Conservation (phyloP, 2,113 vertebrate genomes). For the Galemys pyrenaicus region DNA sequence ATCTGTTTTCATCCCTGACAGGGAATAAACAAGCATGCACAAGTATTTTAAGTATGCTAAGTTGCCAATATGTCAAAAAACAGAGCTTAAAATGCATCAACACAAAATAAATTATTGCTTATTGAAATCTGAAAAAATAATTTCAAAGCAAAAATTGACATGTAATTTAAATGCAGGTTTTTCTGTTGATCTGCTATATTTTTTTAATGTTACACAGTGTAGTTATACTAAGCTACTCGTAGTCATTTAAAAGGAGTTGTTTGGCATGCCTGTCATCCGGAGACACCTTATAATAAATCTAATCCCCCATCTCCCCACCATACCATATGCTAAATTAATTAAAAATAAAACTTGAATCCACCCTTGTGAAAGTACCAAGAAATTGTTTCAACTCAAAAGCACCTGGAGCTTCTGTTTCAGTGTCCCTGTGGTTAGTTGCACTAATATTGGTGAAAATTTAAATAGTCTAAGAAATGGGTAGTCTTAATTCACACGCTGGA, state of each 20-base stretch:
- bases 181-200: not conserved
- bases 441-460: conserved; percentile 53
- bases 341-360: conserved; percentile 70
- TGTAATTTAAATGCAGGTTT: not conserved
- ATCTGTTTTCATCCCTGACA: conserved; percentile 8
- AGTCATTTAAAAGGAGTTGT: conserved; percentile 52
- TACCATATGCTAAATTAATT: conserved; percentile 77
- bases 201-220: not conserved
- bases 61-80: not conserved
- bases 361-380: conserved; percentile 65
- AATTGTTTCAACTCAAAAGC: conserved; percentile 60
- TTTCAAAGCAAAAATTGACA: not conserved
- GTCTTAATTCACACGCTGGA: conserved; percentile 63
- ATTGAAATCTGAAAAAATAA: conserved; percentile 7
- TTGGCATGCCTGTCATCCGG: conserved; percentile 32
- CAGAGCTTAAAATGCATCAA: not conserved
- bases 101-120: not conserved
- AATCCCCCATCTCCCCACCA: conserved; percentile 52
- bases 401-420: conserved; percentile 64
- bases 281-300: conserved; percentile 68
- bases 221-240: not conserved
- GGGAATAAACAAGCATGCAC: not conserved
- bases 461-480: conserved; percentile 51
- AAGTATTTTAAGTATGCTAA: not conserved
- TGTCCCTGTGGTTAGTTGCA: conserved; percentile 8